Evolutionary conservation across 2,888 invertebrate genomes (phyloP).

Genomic region (Drosophila eohydei): DNA sequence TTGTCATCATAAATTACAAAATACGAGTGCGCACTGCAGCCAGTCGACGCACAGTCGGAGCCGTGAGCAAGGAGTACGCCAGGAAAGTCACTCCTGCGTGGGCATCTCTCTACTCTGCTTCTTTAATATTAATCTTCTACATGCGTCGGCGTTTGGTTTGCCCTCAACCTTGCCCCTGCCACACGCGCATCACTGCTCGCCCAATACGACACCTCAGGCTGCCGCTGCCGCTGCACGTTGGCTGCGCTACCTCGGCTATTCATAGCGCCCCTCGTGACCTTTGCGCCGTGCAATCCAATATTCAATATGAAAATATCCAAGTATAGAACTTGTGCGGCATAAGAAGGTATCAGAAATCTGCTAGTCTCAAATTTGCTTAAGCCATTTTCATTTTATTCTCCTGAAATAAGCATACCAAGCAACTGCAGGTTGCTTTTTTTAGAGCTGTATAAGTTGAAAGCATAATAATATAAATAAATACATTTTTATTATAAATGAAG

Average conservation of each 20-base stretch:
- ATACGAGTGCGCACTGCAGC: conserved; percentile 23
- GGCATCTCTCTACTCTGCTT: conserved; percentile 19
- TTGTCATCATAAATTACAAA: conserved; percentile 47
- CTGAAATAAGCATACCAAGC: no score
- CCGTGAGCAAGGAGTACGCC: no score
- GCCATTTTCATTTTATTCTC: no score
- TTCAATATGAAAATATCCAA: background rate
- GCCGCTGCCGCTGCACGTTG: conserved; percentile 6
- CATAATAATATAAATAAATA: no score
- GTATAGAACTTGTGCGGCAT: background rate
- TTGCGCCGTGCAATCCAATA: background rate
- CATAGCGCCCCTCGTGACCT: conserved; percentile 10
- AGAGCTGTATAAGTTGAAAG: no score
- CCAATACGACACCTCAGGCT: conserved; percentile 23
- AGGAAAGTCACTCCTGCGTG: conserved; percentile 12
- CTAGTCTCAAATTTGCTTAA: background rate
- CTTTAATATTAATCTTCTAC: conserved; percentile 35
- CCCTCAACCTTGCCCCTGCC: background rate
- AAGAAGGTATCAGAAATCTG: background rate
- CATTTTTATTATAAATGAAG: no score
- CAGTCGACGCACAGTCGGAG: conserved; percentile 9
- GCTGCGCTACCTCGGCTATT: background rate
- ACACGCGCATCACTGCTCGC: no score
- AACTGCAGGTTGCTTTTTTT: no score
- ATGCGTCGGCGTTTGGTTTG: conserved; percentile 21